Evolutionary conservation across 2,888 invertebrate genomes (phyloP).

Genomic region (Ectobius pallidus): DNA sequence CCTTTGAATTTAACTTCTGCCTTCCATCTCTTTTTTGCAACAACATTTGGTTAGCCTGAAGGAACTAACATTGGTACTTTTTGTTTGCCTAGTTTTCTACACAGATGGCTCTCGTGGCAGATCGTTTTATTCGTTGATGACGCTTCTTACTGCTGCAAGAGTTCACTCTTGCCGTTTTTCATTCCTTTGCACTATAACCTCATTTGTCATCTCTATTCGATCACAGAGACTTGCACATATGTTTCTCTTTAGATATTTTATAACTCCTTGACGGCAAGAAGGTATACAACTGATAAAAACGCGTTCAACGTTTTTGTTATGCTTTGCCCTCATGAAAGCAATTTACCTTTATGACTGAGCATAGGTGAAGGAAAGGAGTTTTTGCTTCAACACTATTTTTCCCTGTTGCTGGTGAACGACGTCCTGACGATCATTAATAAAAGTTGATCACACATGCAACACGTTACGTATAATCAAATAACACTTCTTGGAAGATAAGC

Average conservation of each 20-base stretch:
- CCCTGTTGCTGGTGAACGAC: not conserved
- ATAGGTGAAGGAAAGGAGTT: slow-evolving; percentile 6
- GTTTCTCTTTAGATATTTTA: not conserved
- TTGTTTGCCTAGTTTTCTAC: slow-evolving; percentile 8
- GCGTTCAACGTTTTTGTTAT: slow-evolving; percentile 1
- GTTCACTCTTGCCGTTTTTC: not conserved
- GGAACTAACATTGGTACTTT: slow-evolving; percentile 18
- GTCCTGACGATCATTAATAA: slow-evolving; percentile 8
- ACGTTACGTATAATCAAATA: too few species aligned
- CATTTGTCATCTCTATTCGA: slow-evolving; percentile 25
- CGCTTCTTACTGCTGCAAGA: not conserved
- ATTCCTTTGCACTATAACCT: not conserved
- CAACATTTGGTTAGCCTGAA: slow-evolving; percentile 28
- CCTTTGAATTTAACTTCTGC: too few species aligned
- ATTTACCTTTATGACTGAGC: slow-evolving; percentile 6
- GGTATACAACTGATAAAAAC: slow-evolving; percentile 22
- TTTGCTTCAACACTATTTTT: not conserved
- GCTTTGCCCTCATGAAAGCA: not conserved
- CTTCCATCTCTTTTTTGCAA: slow-evolving; percentile 25
- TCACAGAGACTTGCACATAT: not conserved
- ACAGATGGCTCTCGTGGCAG: slow-evolving; percentile 25
- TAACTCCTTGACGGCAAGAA: slow-evolving; percentile 4
- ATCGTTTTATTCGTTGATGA: not conserved
- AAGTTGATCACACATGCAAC: not conserved
- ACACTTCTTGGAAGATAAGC: too few species aligned